Conservation (phyloP, 2,113 vertebrate species). For the Mandrillus leucophaeus region DNA sequence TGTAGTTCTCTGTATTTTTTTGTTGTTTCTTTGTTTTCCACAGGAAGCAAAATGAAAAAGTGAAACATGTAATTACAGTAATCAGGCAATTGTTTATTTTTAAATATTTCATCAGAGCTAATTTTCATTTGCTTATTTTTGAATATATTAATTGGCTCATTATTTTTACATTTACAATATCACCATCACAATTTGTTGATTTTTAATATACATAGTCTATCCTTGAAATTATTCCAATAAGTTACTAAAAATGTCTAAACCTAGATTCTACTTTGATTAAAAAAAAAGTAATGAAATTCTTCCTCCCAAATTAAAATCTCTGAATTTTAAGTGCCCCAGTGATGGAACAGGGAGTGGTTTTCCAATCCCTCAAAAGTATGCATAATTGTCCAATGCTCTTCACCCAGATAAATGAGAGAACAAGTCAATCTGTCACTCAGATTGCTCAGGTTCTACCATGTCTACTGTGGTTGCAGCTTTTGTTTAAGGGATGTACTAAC, state of each 20-base stretch:
- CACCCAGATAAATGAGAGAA: neutral
- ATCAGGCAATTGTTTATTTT: neutral
- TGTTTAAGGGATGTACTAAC: constrained; percentile 35
- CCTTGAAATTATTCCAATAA: neutral
- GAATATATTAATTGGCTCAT: neutral
- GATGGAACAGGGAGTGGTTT: neutral
- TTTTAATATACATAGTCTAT: neutral
- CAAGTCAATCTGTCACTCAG: neutral
- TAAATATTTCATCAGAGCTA: neutral
- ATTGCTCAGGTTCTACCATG: neutral
- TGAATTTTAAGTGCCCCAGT: neutral
- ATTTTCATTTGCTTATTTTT: neutral
- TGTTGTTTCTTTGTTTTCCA: neutral
- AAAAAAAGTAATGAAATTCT: constrained; percentile 14
- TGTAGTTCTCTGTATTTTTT: neutral
- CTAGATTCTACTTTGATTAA: neutral
- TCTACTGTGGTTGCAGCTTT: neutral
- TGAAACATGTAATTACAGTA: constrained; percentile 19
- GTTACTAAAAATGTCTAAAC: neutral
- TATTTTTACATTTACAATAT: neutral
- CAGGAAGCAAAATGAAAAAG: neutral
- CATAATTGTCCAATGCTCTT: neutral
- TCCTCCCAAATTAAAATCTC: neutral
- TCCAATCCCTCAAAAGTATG: neutral
- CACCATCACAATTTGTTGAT: neutral